These are phyloP conservation scores for Catocala nupta DNA, from an alignment of 2,888 invertebrate species.

Conservation along the genomic window DNA sequence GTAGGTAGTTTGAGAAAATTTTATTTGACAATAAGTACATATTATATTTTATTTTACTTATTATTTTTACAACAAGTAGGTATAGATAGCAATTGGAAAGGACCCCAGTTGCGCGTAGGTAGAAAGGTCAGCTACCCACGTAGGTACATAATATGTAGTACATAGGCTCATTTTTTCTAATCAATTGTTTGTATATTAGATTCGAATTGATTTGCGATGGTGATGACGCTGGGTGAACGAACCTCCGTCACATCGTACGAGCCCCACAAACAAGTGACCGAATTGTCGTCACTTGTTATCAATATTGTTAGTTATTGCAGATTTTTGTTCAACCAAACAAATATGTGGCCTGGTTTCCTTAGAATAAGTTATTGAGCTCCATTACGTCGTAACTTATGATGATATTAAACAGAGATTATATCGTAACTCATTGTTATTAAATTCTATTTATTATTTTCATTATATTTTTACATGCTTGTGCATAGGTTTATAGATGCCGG, in stretches of 20 bases:
- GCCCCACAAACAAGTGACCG: slow-evolving; percentile 50
- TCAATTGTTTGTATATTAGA: slow-evolving; percentile 1
- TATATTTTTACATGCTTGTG: too few relatives aligned
- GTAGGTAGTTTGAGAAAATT: too few relatives aligned
- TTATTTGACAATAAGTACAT: too few relatives aligned
- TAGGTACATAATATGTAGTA: background rate
- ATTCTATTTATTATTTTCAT: too few relatives aligned
- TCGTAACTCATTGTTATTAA: too few relatives aligned
- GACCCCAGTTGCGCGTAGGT: too few relatives aligned
- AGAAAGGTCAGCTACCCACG: too few relatives aligned
- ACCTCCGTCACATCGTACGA: slow-evolving; percentile 52
- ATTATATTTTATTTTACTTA: too few relatives aligned
- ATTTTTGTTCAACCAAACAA: slow-evolving; percentile 35
- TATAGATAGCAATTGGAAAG: too few relatives aligned
- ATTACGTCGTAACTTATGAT: slow-evolving; percentile 9
- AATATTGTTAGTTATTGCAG: slow-evolving; percentile 32
- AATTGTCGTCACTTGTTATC: slow-evolving; percentile 42
- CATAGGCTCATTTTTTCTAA: background rate
- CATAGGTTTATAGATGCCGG: too few relatives aligned
- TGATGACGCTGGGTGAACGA: slow-evolving; percentile 64
- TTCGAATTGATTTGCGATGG: slow-evolving; percentile 14
- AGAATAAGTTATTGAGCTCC: slow-evolving; percentile 9
- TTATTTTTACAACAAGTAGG: too few relatives aligned
- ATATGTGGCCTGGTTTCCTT: slow-evolving; percentile 39
- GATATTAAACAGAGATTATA: background rate